phyloP scores from a whole-genome alignment of 2,888 invertebrate species.

The Lepidocyrtinus sp. region DNA sequence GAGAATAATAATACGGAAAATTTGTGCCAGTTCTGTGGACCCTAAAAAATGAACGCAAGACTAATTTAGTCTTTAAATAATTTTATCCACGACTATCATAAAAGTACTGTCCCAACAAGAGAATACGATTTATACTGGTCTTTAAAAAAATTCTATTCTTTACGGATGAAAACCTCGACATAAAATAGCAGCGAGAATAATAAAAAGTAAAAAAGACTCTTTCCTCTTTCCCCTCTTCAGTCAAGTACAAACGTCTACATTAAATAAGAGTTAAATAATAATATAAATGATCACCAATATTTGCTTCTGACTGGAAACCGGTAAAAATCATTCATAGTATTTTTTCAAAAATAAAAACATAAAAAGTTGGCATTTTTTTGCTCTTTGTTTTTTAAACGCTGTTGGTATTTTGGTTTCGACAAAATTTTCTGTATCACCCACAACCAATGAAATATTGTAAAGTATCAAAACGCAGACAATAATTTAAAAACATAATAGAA shows the following conservation, averaged over 20 bases:
- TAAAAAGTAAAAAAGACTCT: conserved; percentile 43
- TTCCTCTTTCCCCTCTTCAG: conserved; percentile 28
- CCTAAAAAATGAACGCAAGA: conserved; percentile 27
- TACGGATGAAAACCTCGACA: not conserved
- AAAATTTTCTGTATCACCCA: conserved; percentile 6
- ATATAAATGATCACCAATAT: conserved; percentile 54
- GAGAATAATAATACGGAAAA: not conserved
- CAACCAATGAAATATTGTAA: not conserved
- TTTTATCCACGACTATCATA: not conserved
- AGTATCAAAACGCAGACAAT: too few relatives aligned
- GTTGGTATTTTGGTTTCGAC: too few relatives aligned
- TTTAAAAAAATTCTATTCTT: not conserved
- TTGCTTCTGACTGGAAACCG: conserved; percentile 51
- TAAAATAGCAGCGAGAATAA: conserved; percentile 9
- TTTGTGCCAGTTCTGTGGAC: conserved; percentile 5
- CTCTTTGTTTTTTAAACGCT: conserved; percentile 9
- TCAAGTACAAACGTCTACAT: conserved; percentile 38
- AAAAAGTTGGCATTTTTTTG: conserved; percentile 12
- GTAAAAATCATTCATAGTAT: conserved; percentile 29
- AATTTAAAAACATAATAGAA: too few relatives aligned
- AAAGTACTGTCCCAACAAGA: conserved; percentile 1
- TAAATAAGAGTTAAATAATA: conserved; percentile 35
- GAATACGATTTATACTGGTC: not conserved
- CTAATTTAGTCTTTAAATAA: conserved; percentile 17
- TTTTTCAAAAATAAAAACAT: conserved; percentile 19